Evolutionary conservation across 2,888 invertebrate genomes (phyloP).

Genomic region (Entomobrya multifasciata): DNA sequence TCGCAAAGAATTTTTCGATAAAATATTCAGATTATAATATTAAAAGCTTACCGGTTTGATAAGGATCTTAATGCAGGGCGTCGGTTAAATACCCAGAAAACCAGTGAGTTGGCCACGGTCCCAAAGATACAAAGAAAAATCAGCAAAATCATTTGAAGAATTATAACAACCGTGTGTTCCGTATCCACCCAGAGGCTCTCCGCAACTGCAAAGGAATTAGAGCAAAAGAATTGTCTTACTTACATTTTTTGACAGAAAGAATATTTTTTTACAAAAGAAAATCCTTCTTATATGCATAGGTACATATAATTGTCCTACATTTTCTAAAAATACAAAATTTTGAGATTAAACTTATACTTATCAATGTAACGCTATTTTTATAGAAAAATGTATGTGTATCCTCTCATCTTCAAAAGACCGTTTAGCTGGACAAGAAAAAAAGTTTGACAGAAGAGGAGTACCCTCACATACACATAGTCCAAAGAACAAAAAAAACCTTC

Average conservation of each 20-base stretch:
- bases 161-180: slow-evolving; percentile 74
- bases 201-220: slow-evolving; percentile 46
- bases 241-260: too few relatives aligned
- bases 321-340: slow-evolving; percentile 7
- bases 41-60: slow-evolving; percentile 81
- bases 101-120: slow-evolving; percentile 81
- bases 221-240: slow-evolving; percentile 1
- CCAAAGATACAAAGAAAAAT: slow-evolving; percentile 80
- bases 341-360: not conserved
- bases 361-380: not conserved
- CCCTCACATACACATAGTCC: not conserved
- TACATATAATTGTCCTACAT: not conserved
- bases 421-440: not conserved
- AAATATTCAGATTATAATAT: not conserved
- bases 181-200: slow-evolving; percentile 67
- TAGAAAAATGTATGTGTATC: too few relatives aligned
- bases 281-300: not conserved
- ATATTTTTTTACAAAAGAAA: not conserved
- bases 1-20: not conserved
- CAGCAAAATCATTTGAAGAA: slow-evolving; percentile 78
- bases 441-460: not conserved
- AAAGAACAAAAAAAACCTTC: slow-evolving; percentile 27
- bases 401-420: not conserved
- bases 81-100: slow-evolving; percentile 82
- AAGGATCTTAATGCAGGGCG: slow-evolving; percentile 82